A percentile compares a stretch with the other conserved stretches of the same genome.
phyloP scores from a whole-genome alignment of 2,113 vertebrate species.

The Cercocebus atys region DNA sequence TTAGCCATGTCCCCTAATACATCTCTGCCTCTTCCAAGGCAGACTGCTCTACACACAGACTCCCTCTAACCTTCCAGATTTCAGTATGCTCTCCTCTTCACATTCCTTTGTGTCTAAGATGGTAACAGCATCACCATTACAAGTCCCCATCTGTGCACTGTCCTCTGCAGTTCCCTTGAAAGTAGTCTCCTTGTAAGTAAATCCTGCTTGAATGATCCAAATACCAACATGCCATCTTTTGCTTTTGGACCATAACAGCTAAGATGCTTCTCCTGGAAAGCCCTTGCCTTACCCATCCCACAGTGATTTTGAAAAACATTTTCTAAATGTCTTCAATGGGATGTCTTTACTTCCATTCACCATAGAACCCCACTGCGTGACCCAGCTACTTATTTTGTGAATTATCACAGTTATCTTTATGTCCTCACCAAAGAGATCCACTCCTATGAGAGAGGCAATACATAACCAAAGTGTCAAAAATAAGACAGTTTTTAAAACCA shows the following conservation, averaged over 20 bases:
- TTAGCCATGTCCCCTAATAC: background rate
- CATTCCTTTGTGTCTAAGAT: accelerated
- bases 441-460: background rate
- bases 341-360: background rate
- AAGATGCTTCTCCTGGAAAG: background rate
- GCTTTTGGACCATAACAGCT: background rate
- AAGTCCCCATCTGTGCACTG: accelerated
- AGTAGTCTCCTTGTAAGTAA: background rate
- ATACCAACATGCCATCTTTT: background rate
- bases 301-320: background rate
- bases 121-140: background rate
- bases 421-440: background rate
- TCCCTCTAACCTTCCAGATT: background rate
- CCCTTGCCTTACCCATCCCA: accelerated
- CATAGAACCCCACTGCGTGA: accelerated
- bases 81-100: background rate
- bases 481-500: background rate
- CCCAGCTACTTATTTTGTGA: no score
- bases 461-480: background rate
- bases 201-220: background rate
- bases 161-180: background rate
- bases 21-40: accelerated
- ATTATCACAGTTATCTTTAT: background rate
- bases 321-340: background rate
- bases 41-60: background rate